These are phyloP conservation scores for Metacarcinus magister DNA, from an alignment of 2,888 invertebrate species.

Conservation along the genomic window DNA sequence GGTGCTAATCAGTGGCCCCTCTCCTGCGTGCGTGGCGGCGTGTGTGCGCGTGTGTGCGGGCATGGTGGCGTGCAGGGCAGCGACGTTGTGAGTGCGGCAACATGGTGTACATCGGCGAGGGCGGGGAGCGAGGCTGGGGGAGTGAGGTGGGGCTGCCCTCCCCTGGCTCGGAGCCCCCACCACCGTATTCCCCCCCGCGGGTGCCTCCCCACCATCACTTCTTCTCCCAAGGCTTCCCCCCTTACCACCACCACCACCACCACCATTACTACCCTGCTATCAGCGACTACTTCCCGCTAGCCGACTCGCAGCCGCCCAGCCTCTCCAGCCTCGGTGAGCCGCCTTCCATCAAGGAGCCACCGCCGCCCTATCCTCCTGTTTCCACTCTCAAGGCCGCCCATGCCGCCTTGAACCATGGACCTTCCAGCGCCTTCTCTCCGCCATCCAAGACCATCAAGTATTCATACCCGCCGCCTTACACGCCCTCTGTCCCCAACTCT, in stretches of 20 bases:
- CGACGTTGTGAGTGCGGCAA: conserved; percentile 29
- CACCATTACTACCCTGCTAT: conserved; percentile 54
- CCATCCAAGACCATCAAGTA: conserved; percentile 74
- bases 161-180: conserved; percentile 75
- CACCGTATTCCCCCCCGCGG: conserved; percentile 76
- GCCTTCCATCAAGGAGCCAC: conserved; percentile 71
- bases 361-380: conserved; percentile 79
- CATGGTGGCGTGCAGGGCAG: conserved; percentile 4
- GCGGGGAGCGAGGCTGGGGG: conserved; percentile 66
- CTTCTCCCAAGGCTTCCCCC: conserved; percentile 57
- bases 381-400: conserved; percentile 58
- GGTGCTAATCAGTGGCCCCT: conserved; percentile 40
- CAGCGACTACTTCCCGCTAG: conserved; percentile 50
- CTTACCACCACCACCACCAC: conserved; percentile 57
- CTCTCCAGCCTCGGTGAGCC: conserved; percentile 62
- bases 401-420: conserved; percentile 80
- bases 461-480: conserved; percentile 65
- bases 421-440: conserved; percentile 81
- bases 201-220: conserved; percentile 68
- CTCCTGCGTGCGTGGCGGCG: neutral
- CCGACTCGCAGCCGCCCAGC: conserved; percentile 66
- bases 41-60: conserved; percentile 23
- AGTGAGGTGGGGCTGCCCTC: conserved; percentile 68
- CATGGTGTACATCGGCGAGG: conserved; percentile 76
- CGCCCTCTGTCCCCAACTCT: conserved; percentile 51